Conservation (phyloP, 1,140 invertebrate genomes). For the Drosophila ercepeae region DNA sequence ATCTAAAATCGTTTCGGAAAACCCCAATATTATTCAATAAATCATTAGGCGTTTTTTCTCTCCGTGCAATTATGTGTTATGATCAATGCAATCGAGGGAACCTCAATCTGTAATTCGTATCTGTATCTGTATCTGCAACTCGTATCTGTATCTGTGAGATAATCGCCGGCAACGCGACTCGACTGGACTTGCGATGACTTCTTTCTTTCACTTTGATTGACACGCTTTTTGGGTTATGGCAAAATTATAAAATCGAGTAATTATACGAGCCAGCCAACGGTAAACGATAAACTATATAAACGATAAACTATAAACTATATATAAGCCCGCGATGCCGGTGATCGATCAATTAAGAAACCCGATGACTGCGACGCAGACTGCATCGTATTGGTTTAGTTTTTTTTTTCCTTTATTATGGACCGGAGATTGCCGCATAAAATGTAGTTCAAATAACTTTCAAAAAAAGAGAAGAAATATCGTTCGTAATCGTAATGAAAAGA, state of each 20-base stretch:
- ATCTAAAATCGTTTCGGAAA: no score
- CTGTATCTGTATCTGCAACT: background rate
- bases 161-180: conserved; percentile 47
- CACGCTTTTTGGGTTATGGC: conserved; percentile 54
- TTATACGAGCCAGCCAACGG: conserved; percentile 43
- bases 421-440: conserved; percentile 47
- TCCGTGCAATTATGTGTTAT: conserved; percentile 46
- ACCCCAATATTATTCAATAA: no score
- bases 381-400: conserved; percentile 33
- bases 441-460: conserved; percentile 71
- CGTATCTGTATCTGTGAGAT: conserved; percentile 56
- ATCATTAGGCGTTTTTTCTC: background rate
- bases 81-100: conserved; percentile 27
- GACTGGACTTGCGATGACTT: conserved; percentile 36
- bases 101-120: background rate
- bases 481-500: background rate
- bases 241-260: conserved; percentile 65
- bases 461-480: conserved; percentile 21
- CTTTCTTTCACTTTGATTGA: conserved; percentile 79
- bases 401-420: background rate
- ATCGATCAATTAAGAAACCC: conserved; percentile 53
- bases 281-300: conserved; percentile 30
- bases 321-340: conserved; percentile 3
- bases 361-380: conserved; percentile 33
- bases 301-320: conserved; percentile 32